phyloP scores from a whole-genome alignment of 2,113 vertebrate genomes.

The Jacana jacana region DNA sequence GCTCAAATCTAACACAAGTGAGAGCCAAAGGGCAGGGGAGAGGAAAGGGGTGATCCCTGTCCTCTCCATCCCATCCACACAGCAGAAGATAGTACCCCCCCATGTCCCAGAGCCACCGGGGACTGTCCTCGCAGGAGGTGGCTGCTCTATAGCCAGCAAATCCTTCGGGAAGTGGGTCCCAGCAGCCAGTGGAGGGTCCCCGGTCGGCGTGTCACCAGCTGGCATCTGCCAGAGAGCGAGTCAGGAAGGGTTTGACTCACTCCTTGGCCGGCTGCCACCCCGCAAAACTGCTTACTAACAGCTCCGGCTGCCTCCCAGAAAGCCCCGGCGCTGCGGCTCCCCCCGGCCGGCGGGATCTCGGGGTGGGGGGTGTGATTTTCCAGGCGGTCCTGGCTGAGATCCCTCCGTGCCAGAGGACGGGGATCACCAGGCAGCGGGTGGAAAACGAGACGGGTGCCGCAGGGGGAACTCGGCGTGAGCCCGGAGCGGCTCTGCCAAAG shows the following conservation, averaged over 20 bases:
- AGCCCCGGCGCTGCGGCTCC: not conserved
- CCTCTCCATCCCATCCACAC: not conserved
- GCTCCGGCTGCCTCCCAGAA: conserved; percentile 47
- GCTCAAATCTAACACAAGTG: accelerated
- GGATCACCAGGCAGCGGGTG: not conserved
- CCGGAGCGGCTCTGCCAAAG: not conserved
- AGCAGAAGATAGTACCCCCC: not conserved
- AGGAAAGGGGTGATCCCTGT: accelerated
- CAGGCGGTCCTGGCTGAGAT: not conserved
- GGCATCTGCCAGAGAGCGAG: conserved; percentile 45
- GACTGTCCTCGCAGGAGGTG: accelerated
- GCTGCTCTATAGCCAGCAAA: not conserved
- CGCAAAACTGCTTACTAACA: conserved; percentile 66
- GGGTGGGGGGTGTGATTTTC: not conserved
- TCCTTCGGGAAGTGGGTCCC: not conserved
- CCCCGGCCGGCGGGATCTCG: not conserved
- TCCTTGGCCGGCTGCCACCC: conserved; percentile 62
- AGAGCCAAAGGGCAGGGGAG: not conserved
- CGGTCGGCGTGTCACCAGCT: conserved; percentile 6
- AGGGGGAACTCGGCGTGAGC: not conserved
- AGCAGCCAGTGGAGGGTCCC: not conserved
- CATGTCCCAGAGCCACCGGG: accelerated
- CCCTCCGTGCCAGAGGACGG: not conserved
- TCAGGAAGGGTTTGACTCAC: conserved; percentile 60
- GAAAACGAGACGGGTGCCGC: conserved; percentile 4